These are phyloP conservation scores for Hiodon tergisus DNA, from an alignment of 2,113 vertebrate species.

Conservation along the genomic window DNA sequence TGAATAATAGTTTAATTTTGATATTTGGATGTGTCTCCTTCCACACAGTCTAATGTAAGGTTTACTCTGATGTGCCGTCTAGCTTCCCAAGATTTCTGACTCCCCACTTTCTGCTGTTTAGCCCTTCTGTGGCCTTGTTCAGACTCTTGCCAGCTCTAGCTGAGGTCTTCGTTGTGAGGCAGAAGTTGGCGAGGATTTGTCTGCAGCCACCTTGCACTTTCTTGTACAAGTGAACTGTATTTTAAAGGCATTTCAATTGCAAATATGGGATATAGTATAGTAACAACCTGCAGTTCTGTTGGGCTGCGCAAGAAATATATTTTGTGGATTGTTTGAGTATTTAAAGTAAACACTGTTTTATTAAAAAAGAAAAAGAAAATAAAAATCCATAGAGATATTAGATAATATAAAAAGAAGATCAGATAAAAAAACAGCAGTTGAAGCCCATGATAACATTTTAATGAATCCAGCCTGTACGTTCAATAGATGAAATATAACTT, in stretches of 20 bases:
- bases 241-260: conserved; percentile 2
- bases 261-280: conserved; percentile 29
- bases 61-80: too few species aligned
- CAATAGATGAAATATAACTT: conserved; percentile 41
- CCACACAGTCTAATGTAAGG: too few species aligned
- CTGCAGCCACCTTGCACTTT: neutral
- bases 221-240: neutral
- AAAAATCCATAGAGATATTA: conserved; percentile 36
- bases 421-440: conserved; percentile 42
- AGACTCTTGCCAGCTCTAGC: neutral
- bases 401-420: conserved; percentile 30
- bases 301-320: conserved; percentile 24
- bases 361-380: conserved; percentile 34
- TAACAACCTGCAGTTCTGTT: conserved; percentile 20
- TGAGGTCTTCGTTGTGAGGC: neutral
- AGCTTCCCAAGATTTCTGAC: too few species aligned
- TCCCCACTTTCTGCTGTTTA: too few species aligned
- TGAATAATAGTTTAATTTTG: too few species aligned
- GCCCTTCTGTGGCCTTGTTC: too few species aligned
- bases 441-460: conserved; percentile 35
- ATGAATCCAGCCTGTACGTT: conserved; percentile 46
- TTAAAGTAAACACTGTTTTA: conserved; percentile 30
- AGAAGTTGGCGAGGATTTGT: neutral
- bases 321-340: conserved; percentile 27
- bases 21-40: too few species aligned